Percentiles rank a stretch among this genome's conserved stretches.
Conservation (phyloP, 2,113 vertebrate genomes). For the Tichodroma muraria region DNA sequence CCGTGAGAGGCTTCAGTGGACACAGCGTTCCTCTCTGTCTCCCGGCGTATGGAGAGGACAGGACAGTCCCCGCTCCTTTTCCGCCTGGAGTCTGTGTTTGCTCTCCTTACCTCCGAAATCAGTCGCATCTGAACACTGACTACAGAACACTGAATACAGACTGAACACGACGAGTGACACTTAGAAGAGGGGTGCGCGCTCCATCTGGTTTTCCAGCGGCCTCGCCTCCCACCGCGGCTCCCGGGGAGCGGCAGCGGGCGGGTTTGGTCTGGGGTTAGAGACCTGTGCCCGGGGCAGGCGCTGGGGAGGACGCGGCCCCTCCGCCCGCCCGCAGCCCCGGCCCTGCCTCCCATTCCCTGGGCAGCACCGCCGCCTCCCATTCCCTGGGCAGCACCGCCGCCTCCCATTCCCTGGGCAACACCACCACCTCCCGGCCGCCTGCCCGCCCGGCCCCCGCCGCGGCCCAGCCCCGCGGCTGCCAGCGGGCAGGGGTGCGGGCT, state of each 20-base stretch:
- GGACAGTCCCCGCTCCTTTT: neutral
- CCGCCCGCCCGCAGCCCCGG: neutral
- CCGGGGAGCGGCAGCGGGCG: neutral
- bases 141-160: too few relatives aligned
- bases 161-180: neutral
- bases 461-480: neutral
- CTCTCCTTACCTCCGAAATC: neutral
- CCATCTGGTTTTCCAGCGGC: neutral
- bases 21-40: neutral
- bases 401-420: neutral
- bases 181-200: neutral
- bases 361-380: slow-evolving; percentile 23
- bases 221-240: neutral
- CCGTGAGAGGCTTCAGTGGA: neutral
- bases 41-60: rapidly evolving
- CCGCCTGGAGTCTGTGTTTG: neutral
- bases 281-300: neutral
- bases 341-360: neutral
- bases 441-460: neutral
- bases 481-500: neutral
- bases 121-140: neutral
- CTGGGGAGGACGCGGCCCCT: neutral
- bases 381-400: neutral
- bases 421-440: slow-evolving; percentile 1
- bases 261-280: neutral